These are phyloP conservation scores for Drosophila tanythrix DNA, from an alignment of 2,888 invertebrate species.

Conservation along the genomic window DNA sequence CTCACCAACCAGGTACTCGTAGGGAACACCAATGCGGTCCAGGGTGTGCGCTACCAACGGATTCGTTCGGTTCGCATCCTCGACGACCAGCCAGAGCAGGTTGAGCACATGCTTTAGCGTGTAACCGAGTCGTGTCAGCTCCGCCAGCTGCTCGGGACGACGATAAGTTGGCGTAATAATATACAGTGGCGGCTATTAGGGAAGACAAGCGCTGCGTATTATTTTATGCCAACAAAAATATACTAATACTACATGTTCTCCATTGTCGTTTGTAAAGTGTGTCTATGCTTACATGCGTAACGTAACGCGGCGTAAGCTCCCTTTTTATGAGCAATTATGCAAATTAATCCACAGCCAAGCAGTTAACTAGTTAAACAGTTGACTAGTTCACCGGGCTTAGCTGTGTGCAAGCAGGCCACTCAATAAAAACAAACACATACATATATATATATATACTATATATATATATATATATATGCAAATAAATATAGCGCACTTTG, in stretches of 20 bases:
- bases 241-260: neutral
- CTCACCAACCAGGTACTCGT: conserved; percentile 87
- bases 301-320: conserved; percentile 64
- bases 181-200: conserved; percentile 86
- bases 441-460: conserved; percentile 3
- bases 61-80: conserved; percentile 87
- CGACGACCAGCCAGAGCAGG: conserved; percentile 91
- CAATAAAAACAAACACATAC: conserved; percentile 18
- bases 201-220: conserved; percentile 24
- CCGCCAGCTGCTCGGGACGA: conserved; percentile 91
- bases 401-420: conserved; percentile 52
- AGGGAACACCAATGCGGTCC: conserved; percentile 86
- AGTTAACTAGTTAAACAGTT: conserved; percentile 55
- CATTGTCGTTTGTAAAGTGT: conserved; percentile 2
- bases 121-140: conserved; percentile 90
- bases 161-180: conserved; percentile 91
- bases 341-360: conserved; percentile 69
- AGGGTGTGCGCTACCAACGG: conserved; percentile 85
- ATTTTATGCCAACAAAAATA: conserved; percentile 31
- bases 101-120: conserved; percentile 89
- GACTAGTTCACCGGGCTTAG: conserved; percentile 43
- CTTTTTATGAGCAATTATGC: conserved; percentile 77
- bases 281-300: conserved; percentile 57
- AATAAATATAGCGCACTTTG: conserved; percentile 43
- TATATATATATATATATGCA: neutral